Evolutionary conservation across 2,113 vertebrate genomes (phyloP).

Genomic region (Scatophagus argus): DNA sequence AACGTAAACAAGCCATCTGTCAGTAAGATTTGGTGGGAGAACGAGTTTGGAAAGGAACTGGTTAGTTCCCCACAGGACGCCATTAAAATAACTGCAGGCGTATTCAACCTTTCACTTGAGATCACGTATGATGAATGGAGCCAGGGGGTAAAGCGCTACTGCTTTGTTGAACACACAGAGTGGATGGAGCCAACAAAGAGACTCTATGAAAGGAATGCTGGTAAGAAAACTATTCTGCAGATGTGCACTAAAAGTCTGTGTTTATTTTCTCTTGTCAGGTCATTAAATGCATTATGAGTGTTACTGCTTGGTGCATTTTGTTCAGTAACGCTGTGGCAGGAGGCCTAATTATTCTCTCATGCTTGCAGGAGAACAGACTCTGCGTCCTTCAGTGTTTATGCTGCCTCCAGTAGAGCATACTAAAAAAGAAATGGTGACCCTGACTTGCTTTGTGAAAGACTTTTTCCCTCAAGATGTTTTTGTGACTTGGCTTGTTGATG

Average conservation of each 20-base stretch:
- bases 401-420: constrained; percentile 74
- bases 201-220: constrained; percentile 19
- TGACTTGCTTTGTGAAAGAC: constrained; percentile 85
- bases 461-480: constrained; percentile 80
- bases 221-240: constrained; percentile 64
- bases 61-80: fast-evolving
- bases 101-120: fast-evolving
- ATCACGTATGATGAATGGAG: constrained; percentile 75
- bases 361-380: constrained; percentile 41
- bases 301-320: background rate
- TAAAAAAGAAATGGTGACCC: constrained; percentile 57
- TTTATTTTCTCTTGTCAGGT: background rate
- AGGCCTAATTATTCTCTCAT: constrained; percentile 66
- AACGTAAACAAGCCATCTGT: fast-evolving
- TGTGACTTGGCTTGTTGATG: constrained; percentile 81
- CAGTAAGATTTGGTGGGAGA: background rate
- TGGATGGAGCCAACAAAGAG: fast-evolving
- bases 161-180: constrained; percentile 9
- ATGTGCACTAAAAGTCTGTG: background rate
- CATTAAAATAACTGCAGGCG: fast-evolving
- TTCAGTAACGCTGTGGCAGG: background rate
- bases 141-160: constrained; percentile 29
- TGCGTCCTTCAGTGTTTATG: constrained; percentile 77
- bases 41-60: fast-evolving
- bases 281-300: background rate